A percentile compares a stretch with the other conserved stretches of the same genome.
phyloP scores from a whole-genome alignment of 2,888 invertebrate species.

The Globia sparganii region DNA sequence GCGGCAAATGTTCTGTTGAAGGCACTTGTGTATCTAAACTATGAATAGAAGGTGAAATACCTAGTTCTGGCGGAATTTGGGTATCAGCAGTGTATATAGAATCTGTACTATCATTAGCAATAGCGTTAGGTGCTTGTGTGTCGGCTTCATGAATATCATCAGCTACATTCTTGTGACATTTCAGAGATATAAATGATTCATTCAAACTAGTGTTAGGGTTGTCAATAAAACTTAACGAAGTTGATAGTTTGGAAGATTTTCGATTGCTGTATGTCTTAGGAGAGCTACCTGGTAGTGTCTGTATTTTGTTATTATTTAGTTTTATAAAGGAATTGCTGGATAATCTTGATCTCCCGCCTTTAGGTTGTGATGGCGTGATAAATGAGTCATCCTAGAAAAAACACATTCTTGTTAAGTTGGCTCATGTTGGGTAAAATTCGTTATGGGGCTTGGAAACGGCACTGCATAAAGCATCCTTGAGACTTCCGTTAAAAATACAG shows the following conservation, averaged over 20 bases:
- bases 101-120: constrained; percentile 67
- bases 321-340: constrained; percentile 78
- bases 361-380: constrained; percentile 78
- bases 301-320: constrained; percentile 75
- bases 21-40: constrained; percentile 70
- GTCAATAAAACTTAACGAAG: constrained; percentile 75
- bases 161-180: constrained; percentile 54
- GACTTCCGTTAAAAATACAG: no score
- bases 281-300: constrained; percentile 76
- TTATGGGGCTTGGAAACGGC: no score
- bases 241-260: constrained; percentile 81
- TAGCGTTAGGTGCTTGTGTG: constrained; percentile 75
- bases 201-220: constrained; percentile 72
- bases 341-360: constrained; percentile 71
- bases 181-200: constrained; percentile 67
- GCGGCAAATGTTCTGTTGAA: constrained; percentile 71
- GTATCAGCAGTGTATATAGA: constrained; percentile 77
- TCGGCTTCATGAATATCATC: constrained; percentile 75
- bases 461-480: no score
- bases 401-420: background rate
- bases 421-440: no score
- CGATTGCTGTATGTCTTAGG: constrained; percentile 80
- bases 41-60: constrained; percentile 62
- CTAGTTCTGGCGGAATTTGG: constrained; percentile 63
- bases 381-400: constrained; percentile 86